Conservation (phyloP, 2,888 invertebrate genomes). For the Cyclophora albipunctata region DNA sequence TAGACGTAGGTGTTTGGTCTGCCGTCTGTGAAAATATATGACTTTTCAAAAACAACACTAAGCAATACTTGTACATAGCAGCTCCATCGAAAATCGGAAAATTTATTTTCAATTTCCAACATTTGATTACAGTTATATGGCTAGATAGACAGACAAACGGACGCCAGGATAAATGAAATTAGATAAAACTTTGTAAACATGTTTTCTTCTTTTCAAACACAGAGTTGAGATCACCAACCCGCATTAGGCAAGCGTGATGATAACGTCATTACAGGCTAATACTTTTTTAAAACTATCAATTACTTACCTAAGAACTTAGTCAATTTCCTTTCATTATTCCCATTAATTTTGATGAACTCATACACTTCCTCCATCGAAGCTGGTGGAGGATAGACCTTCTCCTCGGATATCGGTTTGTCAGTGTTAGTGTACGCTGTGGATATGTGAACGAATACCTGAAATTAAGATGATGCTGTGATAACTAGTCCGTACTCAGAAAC, state of each 20-base stretch:
- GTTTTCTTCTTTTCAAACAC: no score
- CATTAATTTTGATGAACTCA: slow-evolving; percentile 8
- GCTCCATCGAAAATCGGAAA: no score
- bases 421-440: slow-evolving; percentile 31
- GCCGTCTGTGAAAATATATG: slow-evolving; percentile 5
- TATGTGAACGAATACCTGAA: slow-evolving; percentile 25
- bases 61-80: no score
- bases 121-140: no score
- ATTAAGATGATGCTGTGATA: background rate
- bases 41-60: no score
- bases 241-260: no score
- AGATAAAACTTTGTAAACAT: no score
- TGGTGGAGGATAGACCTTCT: slow-evolving; percentile 26
- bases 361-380: slow-evolving; percentile 36
- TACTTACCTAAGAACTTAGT: slow-evolving; percentile 6
- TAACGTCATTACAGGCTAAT: background rate
- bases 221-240: no score
- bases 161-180: no score
- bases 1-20: slow-evolving; percentile 28
- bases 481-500: no score
- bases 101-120: no score
- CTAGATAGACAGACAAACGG: no score
- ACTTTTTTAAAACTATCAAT: background rate
- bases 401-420: slow-evolving; percentile 20
- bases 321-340: slow-evolving; percentile 10